Evolutionary conservation across 2,113 vertebrate species (phyloP).

Genomic region (Aphelocoma coerulescens): DNA sequence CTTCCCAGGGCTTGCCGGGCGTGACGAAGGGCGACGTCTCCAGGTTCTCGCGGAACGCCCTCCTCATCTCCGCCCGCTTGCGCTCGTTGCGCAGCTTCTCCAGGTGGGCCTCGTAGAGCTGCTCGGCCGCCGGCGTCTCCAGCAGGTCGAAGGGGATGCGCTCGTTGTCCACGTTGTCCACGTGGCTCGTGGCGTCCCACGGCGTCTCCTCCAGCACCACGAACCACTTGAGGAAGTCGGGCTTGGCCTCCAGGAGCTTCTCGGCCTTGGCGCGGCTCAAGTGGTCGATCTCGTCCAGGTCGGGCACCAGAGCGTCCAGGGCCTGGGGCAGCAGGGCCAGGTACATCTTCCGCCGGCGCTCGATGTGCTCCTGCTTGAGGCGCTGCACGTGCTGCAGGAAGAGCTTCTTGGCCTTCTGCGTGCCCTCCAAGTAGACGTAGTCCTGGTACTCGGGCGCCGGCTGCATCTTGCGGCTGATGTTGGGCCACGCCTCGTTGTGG

Average conservation of each 20-base stretch:
- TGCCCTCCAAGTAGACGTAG: conserved; percentile 93
- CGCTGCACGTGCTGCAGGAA: conserved; percentile 91
- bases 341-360: conserved; percentile 83
- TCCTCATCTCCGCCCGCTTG: conserved; percentile 84
- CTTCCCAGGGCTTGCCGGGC: conserved; percentile 95
- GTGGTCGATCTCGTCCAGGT: conserved; percentile 89
- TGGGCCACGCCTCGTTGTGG: conserved; percentile 88
- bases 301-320: conserved; percentile 82
- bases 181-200: conserved; percentile 89
- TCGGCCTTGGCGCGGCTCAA: conserved; percentile 84
- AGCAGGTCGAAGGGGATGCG: conserved; percentile 92
- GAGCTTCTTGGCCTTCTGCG: conserved; percentile 91
- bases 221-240: conserved; percentile 91
- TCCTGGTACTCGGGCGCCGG: conserved; percentile 85
- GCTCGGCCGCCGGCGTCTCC: conserved; percentile 82
- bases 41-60: conserved; percentile 89
- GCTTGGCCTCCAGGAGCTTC: conserved; percentile 88
- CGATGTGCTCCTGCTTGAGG: conserved; percentile 94
- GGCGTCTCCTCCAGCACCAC: conserved; percentile 92
- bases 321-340: conserved; percentile 84
- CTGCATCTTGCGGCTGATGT: conserved; percentile 83
- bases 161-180: conserved; percentile 84
- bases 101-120: conserved; percentile 84
- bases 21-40: conserved; percentile 89
- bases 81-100: conserved; percentile 87